Evolutionary conservation across 1,140 invertebrate species (phyloP).

Genomic region (Tetragnatha versicolor): DNA sequence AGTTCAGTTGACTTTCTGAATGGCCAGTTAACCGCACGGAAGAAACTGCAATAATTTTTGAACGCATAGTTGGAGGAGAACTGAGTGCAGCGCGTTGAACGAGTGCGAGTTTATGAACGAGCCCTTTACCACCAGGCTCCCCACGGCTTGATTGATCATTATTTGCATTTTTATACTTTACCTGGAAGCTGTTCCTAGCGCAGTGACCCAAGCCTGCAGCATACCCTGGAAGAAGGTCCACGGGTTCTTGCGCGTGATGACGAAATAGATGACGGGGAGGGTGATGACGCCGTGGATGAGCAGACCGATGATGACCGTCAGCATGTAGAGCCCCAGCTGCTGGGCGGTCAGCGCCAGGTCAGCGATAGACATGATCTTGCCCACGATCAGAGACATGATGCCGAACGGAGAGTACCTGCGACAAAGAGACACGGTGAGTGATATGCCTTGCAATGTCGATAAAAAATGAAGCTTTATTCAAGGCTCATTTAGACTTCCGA

Average conservation of each 20-base stretch:
- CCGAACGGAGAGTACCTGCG: constrained; percentile 72
- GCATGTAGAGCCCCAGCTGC: constrained; percentile 69
- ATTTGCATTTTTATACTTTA: no score
- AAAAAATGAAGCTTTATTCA: background rate
- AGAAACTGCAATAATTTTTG: no score
- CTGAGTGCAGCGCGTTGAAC: no score
- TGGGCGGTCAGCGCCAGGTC: constrained; percentile 67
- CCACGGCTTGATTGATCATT: background rate
- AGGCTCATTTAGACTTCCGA: background rate
- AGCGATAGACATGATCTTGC: constrained; percentile 69
- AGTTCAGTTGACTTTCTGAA: no score
- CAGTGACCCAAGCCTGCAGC: constrained; percentile 71
- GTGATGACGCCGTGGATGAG: constrained; percentile 68
- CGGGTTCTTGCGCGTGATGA: constrained; percentile 69
- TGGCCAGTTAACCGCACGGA: no score
- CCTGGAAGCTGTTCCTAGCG: constrained; percentile 68
- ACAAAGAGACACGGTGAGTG: background rate
- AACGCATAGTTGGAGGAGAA: no score
- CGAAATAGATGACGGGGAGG: constrained; percentile 68
- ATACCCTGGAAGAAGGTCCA: constrained; percentile 70
- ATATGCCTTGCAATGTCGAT: background rate
- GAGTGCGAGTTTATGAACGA: no score
- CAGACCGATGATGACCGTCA: constrained; percentile 69
- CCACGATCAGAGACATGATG: constrained; percentile 71
- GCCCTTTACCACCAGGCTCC: no score